These are phyloP conservation scores for Brienomyrus brachyistius DNA, from an alignment of 2,113 vertebrate species.

Conservation along the genomic window DNA sequence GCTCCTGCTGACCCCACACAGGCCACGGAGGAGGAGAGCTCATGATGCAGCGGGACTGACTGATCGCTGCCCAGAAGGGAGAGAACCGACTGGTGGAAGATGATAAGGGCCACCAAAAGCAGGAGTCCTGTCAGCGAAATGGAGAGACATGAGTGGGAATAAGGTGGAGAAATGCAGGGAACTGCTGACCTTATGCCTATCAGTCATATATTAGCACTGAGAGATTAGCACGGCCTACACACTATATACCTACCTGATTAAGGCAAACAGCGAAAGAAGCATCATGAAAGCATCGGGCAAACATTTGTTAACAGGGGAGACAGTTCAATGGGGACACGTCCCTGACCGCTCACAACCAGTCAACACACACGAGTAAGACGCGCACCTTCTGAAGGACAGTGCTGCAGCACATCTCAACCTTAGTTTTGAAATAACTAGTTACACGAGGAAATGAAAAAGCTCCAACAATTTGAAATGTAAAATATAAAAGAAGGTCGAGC, in stretches of 20 bases:
- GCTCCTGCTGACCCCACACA: slow-evolving; percentile 66
- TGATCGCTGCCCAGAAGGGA: slow-evolving; percentile 62
- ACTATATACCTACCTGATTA: background rate
- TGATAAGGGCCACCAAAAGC: slow-evolving; percentile 66
- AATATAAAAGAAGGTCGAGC: background rate
- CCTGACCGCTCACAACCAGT: background rate
- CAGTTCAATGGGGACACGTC: background rate
- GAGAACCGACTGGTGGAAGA: slow-evolving; percentile 75
- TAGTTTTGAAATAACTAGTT: background rate
- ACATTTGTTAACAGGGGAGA: background rate
- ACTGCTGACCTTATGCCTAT: background rate
- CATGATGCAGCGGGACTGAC: slow-evolving; percentile 62
- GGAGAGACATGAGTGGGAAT: background rate
- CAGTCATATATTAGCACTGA: background rate
- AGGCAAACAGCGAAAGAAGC: background rate
- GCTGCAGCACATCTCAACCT: background rate
- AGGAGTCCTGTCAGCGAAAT: slow-evolving; percentile 62
- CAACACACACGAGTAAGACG: background rate
- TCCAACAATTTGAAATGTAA: background rate
- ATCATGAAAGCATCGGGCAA: background rate
- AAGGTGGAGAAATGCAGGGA: background rate
- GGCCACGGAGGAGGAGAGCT: slow-evolving; percentile 78
- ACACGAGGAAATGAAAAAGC: background rate
- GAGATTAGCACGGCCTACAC: background rate
- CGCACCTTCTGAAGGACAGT: background rate